phyloP scores from a whole-genome alignment of 2,888 invertebrate genomes.

The Rhyacophila evoluta region DNA sequence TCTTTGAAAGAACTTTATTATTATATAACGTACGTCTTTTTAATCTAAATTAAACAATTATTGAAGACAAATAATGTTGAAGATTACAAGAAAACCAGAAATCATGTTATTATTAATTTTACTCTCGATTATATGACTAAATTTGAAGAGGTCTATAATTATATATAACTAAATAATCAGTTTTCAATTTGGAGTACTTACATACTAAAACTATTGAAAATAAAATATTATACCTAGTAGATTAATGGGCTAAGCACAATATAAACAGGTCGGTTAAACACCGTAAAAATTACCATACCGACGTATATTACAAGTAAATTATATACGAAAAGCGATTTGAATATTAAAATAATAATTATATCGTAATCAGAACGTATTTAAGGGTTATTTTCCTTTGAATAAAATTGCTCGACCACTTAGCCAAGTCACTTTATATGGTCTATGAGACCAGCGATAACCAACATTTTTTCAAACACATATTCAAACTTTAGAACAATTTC shows the following conservation, averaged over 20 bases:
- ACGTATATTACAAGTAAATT: constrained; percentile 38
- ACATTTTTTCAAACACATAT: not conserved
- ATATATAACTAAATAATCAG: no score
- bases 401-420: constrained; percentile 7
- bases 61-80: no score
- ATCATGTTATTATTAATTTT: no score
- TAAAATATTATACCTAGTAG: not conserved
- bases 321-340: constrained; percentile 31
- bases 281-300: constrained; percentile 33
- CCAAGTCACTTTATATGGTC: constrained; percentile 6
- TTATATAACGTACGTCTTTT: no score
- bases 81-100: no score
- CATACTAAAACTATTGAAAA: not conserved
- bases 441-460: not conserved
- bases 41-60: no score
- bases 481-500: no score
- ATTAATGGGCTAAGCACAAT: constrained; percentile 25
- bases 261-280: constrained; percentile 25
- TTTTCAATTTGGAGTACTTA: not conserved
- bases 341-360: constrained; percentile 34
- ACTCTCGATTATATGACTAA: no score
- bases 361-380: constrained; percentile 26
- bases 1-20: no score
- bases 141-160: no score
- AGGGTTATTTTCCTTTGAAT: constrained; percentile 26